Percentiles rank a stretch among this genome's conserved stretches.
Conservation (phyloP, 2,113 vertebrate genomes). For the Pterocles gutturalis region DNA sequence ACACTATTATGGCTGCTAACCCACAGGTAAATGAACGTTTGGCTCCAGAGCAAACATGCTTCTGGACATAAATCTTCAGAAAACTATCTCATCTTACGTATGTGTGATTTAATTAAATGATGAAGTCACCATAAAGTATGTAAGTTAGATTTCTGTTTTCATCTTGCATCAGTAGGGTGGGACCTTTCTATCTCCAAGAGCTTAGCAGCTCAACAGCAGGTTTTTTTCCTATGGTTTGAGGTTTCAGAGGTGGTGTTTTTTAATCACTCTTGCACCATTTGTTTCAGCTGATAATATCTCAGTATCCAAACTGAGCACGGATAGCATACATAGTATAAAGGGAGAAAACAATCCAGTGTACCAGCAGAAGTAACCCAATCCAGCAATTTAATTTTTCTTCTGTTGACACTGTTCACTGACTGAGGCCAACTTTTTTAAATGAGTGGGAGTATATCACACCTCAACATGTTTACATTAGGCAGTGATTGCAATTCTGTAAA, state of each 20-base stretch:
- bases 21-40: slow-evolving; percentile 83
- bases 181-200: slow-evolving; percentile 17
- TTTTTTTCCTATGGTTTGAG: slow-evolving; percentile 38
- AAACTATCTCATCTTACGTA: slow-evolving; percentile 22
- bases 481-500: not conserved
- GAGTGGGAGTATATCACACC: not conserved
- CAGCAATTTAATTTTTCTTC: not conserved
- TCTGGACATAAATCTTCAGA: not conserved
- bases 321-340: not conserved
- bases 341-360: not conserved
- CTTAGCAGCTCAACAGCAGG: slow-evolving; percentile 10
- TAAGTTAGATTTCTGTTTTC: slow-evolving; percentile 30
- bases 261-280: not conserved
- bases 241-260: slow-evolving; percentile 10
- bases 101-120: slow-evolving; percentile 37
- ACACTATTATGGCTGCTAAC: slow-evolving; percentile 95
- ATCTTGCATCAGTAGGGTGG: slow-evolving; percentile 59
- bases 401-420: not conserved
- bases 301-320: not conserved
- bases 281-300: slow-evolving; percentile 23
- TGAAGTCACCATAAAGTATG: slow-evolving; percentile 16
- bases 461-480: not conserved
- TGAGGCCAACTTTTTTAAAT: not conserved
- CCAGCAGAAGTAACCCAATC: not conserved
- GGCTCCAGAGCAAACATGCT: slow-evolving; percentile 41